Conservation (phyloP, 2,113 vertebrate species). For the Melanostigma gelatinosum region DNA sequence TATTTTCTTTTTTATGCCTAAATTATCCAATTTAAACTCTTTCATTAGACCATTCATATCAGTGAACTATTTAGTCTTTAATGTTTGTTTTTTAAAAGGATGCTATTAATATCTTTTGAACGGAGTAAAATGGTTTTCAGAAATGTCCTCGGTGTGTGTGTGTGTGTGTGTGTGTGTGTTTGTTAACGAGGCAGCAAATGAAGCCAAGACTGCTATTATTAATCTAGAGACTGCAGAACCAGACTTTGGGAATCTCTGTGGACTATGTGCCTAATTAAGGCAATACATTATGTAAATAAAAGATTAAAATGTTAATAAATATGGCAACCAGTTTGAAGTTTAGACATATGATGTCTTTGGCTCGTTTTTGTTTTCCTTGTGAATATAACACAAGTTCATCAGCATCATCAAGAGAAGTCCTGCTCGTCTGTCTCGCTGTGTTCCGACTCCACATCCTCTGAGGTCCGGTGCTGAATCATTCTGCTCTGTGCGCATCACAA, state of each 20-base stretch:
- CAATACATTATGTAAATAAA: conserved; percentile 39
- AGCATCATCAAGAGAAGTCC: background rate
- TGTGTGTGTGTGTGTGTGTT: background rate
- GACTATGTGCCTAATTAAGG: conserved; percentile 24
- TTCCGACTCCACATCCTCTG: conserved; percentile 14
- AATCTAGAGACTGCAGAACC: conserved; percentile 7
- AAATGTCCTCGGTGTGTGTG: background rate
- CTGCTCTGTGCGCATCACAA: conserved; percentile 31
- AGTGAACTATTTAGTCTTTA: background rate
- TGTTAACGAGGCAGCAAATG: conserved; percentile 20
- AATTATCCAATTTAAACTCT: background rate
- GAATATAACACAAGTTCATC: conserved; percentile 9
- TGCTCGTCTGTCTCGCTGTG: conserved; percentile 4
- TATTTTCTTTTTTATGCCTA: too few relatives aligned
- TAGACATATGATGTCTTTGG: background rate
- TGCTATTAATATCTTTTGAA: background rate
- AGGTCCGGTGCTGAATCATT: conserved; percentile 30
- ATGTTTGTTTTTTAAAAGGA: background rate
- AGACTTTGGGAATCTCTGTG: conserved; percentile 21
- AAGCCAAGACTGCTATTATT: conserved; percentile 32
- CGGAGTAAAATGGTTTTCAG: background rate
- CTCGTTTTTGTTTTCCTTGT: conserved; percentile 20
- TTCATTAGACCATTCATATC: background rate
- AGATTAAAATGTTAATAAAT: conserved; percentile 27
- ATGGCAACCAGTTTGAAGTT: background rate